Evolutionary conservation across 1,140 invertebrate genomes (phyloP).

Genomic region (Ridgeia piscesae): DNA sequence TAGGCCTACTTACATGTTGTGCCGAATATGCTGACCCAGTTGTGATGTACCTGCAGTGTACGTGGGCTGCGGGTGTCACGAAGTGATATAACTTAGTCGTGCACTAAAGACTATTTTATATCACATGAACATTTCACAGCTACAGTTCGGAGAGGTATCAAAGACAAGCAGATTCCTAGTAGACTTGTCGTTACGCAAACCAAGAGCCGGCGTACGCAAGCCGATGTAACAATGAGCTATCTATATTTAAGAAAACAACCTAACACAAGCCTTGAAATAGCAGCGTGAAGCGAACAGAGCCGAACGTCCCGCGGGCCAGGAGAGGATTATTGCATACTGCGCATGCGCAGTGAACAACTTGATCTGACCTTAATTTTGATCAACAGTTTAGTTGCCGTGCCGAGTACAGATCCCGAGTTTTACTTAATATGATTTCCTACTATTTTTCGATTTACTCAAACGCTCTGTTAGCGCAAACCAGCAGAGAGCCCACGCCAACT

Average conservation of each 20-base stretch:
- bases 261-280: neutral
- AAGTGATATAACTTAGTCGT: neutral
- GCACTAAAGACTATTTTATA: no score
- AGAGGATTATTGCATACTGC: no score
- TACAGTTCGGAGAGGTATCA: neutral
- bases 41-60: neutral
- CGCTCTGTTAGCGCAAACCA: no score
- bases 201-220: neutral
- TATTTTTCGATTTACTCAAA: no score
- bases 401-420: no score
- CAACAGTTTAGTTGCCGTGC: no score
- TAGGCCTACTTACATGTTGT: neutral
- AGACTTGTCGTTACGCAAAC: neutral
- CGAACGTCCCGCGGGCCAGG: no score
- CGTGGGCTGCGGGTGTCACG: neutral
- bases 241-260: neutral
- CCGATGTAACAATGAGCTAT: neutral
- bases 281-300: neutral
- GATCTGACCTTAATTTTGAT: no score
- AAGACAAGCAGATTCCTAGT: neutral
- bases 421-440: no score
- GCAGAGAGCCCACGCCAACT: no score
- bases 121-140: neutral
- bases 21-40: neutral
- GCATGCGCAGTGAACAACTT: no score